Conservation (phyloP, 2,888 invertebrate species). For the Serripes groenlandicus region DNA sequence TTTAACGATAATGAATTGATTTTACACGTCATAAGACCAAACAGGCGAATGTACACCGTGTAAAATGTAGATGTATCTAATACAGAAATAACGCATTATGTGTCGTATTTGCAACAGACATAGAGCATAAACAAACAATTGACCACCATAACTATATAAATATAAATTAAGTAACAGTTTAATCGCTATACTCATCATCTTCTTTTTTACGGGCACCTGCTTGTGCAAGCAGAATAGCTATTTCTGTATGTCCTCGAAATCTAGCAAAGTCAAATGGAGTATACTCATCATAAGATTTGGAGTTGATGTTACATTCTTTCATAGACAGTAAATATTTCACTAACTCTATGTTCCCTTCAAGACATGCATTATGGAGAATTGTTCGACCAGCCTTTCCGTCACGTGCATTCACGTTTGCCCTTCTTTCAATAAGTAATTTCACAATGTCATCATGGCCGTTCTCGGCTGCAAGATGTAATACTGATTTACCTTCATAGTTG, state of each 20-base stretch:
- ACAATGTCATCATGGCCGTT: constrained; percentile 42
- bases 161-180: not conserved
- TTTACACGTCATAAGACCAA: no score
- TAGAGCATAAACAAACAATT: not conserved
- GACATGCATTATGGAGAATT: constrained; percentile 49
- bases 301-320: constrained; percentile 57
- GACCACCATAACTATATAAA: not conserved
- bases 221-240: constrained; percentile 46
- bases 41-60: no score
- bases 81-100: no score
- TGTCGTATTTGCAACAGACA: not conserved
- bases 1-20: no score
- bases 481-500: constrained; percentile 58
- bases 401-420: constrained; percentile 49
- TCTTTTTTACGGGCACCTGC: constrained; percentile 39
- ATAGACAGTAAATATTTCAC: constrained; percentile 38
- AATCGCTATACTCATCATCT: constrained; percentile 11
- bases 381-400: constrained; percentile 58
- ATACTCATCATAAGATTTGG: constrained; percentile 52
- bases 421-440: constrained; percentile 39
- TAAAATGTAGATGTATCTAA: no score
- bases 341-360: constrained; percentile 32
- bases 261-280: constrained; percentile 64
- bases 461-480: constrained; percentile 47
- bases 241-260: constrained; percentile 45